These are phyloP conservation scores for Sweltsa coloradensis DNA, from an alignment of 1,140 invertebrate species.

Conservation along the genomic window DNA sequence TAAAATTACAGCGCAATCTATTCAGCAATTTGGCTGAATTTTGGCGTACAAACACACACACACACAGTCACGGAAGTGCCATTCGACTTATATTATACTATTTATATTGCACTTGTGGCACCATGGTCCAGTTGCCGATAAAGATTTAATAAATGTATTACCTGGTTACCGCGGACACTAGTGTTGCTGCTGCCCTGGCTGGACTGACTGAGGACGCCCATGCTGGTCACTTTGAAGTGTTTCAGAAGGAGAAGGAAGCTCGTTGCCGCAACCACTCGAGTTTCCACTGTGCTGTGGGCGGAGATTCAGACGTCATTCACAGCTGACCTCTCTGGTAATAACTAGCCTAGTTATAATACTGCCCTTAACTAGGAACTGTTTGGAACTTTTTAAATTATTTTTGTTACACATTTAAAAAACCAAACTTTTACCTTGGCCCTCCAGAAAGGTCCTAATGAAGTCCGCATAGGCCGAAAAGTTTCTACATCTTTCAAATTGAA, in stretches of 20 bases:
- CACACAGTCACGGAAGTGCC: too few species aligned
- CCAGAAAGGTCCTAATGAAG: too few species aligned
- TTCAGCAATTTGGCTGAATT: background rate
- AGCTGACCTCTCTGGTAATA: conserved; percentile 3
- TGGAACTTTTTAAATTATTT: too few species aligned
- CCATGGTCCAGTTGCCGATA: conserved; percentile 7
- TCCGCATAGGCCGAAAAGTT: too few species aligned
- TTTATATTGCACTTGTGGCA: conserved; percentile 7
- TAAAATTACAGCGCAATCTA: too few species aligned
- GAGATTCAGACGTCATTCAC: conserved; percentile 4
- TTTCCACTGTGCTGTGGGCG: conserved; percentile 27
- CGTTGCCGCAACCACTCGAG: conserved; percentile 37
- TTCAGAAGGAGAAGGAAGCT: conserved; percentile 40
- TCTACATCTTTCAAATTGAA: too few species aligned
- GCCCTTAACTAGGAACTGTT: too few species aligned
- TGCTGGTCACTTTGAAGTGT: conserved; percentile 33
- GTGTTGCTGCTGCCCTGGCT: conserved; percentile 20
- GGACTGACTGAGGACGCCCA: conserved; percentile 32
- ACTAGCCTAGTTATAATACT: background rate
- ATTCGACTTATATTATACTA: background rate
- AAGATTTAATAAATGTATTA: conserved; percentile 25
- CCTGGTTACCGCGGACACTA: conserved; percentile 29
- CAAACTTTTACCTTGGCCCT: too few species aligned
- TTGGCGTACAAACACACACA: too few species aligned
- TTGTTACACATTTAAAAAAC: too few species aligned